These are phyloP conservation scores for Heliconius erato DNA, from an alignment of 2,888 invertebrate species.

Conservation along the genomic window DNA sequence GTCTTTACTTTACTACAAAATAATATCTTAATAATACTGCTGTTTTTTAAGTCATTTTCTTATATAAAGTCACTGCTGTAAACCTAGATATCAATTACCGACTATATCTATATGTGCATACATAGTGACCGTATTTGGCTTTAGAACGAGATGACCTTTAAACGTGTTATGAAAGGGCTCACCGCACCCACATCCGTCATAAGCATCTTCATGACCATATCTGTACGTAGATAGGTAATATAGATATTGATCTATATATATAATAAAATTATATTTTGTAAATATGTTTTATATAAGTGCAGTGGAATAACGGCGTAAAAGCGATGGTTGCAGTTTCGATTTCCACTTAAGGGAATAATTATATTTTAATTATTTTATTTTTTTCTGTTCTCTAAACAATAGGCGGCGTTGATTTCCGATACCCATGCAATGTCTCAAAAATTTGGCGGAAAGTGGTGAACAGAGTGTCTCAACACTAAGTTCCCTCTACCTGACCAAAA, in stretches of 20 bases:
- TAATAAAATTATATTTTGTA: neutral
- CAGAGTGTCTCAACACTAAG: neutral
- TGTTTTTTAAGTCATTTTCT: too few relatives aligned
- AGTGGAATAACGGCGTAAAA: neutral
- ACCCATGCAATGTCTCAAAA: neutral
- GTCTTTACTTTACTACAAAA: too few relatives aligned
- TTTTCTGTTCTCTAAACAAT: fast-evolving
- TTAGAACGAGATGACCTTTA: slow-evolving; percentile 20
- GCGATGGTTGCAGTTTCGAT: neutral
- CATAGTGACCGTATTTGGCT: neutral
- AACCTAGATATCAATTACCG: too few relatives aligned
- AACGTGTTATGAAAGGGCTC: slow-evolving; percentile 21
- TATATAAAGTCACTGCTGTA: too few relatives aligned
- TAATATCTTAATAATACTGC: too few relatives aligned
- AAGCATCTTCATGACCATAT: slow-evolving; percentile 27
- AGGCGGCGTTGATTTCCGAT: neutral
- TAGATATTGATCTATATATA: neutral
- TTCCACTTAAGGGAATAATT: neutral
- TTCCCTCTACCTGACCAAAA: neutral
- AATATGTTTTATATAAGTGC: neutral
- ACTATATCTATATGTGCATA: neutral
- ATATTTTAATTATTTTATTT: too few relatives aligned
- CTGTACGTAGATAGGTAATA: neutral
- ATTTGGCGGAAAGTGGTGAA: neutral
- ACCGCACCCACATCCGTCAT: slow-evolving; percentile 31